Evolutionary conservation across 1,140 invertebrate species (phyloP).

Genomic region (Cotesia vestalis): DNA sequence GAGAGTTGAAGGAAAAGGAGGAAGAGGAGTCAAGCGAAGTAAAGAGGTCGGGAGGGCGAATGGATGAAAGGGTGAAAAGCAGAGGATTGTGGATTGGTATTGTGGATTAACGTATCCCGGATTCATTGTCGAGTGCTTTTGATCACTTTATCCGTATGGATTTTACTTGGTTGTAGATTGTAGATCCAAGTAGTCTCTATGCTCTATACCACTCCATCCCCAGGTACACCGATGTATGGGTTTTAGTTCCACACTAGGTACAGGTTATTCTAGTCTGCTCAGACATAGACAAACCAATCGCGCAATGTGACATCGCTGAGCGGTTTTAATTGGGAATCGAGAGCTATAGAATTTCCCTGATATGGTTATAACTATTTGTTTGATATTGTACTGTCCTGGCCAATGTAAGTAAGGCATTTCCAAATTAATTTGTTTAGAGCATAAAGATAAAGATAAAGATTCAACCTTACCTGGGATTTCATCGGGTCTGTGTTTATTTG

Average conservation of each 20-base stretch:
- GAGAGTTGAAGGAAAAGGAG: background rate
- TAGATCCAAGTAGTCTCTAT: too few relatives aligned
- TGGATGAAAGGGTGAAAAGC: background rate
- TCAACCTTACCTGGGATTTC: constrained; percentile 77
- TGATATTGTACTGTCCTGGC: background rate
- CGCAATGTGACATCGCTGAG: background rate
- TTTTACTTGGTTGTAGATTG: background rate
- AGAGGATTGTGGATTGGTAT: constrained; percentile 15
- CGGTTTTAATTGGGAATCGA: too few relatives aligned
- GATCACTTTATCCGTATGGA: constrained; percentile 8
- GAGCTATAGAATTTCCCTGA: background rate
- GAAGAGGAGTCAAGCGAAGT: background rate
- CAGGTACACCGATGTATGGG: background rate
- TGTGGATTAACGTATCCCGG: constrained; percentile 18
- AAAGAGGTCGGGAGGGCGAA: too few relatives aligned
- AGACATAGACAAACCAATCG: constrained; percentile 17
- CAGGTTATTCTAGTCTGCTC: background rate
- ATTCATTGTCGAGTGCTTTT: constrained; percentile 28
- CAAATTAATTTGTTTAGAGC: background rate
- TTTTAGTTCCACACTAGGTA: too few relatives aligned
- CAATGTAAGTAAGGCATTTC: too few relatives aligned
- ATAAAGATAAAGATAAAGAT: background rate
- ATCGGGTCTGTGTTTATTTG: constrained; percentile 86
- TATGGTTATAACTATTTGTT: background rate
- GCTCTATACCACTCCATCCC: too few relatives aligned